Evolutionary conservation across 2,888 invertebrate genomes (phyloP).

Genomic region (Seira ritae): DNA sequence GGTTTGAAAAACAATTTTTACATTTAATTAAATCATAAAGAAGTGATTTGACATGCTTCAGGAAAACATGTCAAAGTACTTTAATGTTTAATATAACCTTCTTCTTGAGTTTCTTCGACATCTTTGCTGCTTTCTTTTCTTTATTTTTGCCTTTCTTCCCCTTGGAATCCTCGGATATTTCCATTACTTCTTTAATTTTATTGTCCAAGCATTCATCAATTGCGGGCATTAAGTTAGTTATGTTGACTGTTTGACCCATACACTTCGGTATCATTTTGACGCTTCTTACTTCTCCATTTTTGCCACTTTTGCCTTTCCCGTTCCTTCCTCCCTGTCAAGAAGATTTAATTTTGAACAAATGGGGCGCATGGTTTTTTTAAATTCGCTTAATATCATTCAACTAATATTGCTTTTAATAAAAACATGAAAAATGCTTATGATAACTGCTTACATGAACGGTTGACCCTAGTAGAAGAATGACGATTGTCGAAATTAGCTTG

Average conservation of each 20-base stretch:
- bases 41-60: not conserved
- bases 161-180: not conserved
- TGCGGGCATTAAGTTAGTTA: constrained; percentile 12
- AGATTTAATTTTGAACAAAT: too few relatives aligned
- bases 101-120: constrained; percentile 24
- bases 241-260: constrained; percentile 20
- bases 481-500: too few relatives aligned
- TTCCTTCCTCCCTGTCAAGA: not conserved
- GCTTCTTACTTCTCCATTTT: not conserved
- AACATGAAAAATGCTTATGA: too few relatives aligned
- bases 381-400: too few relatives aligned
- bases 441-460: too few relatives aligned
- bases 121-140: constrained; percentile 26
- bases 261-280: constrained; percentile 11
- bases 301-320: not conserved
- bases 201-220: constrained; percentile 29
- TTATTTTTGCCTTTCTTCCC: constrained; percentile 1
- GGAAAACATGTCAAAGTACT: not conserved
- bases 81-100: constrained; percentile 16
- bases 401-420: too few relatives aligned
- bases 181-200: not conserved
- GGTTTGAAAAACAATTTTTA: not conserved
- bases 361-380: too few relatives aligned
- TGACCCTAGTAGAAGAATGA: too few relatives aligned
- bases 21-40: too few relatives aligned